These are phyloP conservation scores for Manis javanica DNA, from an alignment of 2,797 vertebrate species.

Conservation along the genomic window DNA sequence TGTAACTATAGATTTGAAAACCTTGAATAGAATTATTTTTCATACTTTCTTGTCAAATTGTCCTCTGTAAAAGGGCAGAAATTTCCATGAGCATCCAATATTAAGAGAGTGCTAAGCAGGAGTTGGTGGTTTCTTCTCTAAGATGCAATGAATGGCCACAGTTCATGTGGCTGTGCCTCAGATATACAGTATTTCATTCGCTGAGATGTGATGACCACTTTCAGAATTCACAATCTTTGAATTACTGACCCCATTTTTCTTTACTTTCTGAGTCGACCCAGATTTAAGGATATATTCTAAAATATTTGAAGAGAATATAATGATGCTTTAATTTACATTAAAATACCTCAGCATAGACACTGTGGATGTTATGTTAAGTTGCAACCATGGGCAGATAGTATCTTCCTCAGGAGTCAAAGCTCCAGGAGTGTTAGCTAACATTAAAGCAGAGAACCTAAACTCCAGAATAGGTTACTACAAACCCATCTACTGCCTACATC, in stretches of 20 bases:
- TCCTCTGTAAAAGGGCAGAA: not conserved
- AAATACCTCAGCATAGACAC: not conserved
- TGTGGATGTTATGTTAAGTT: not conserved
- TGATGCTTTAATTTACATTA: constrained; percentile 28
- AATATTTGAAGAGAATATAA: constrained; percentile 17
- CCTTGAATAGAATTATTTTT: not conserved
- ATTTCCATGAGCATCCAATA: not conserved
- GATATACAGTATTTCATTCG: not conserved
- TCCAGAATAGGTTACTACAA: not conserved
- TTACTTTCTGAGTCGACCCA: constrained; percentile 41
- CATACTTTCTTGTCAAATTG: not conserved
- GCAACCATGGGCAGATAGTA: not conserved
- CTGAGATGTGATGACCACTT: constrained; percentile 3
- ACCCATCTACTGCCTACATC: not conserved
- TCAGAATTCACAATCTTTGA: constrained; percentile 43
- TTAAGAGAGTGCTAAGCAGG: not conserved
- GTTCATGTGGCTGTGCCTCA: not conserved
- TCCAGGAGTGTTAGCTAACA: not conserved
- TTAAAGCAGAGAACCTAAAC: not conserved
- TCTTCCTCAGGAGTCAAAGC: not conserved
- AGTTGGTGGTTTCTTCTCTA: not conserved
- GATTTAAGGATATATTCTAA: constrained; percentile 23
- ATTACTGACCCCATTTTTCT: constrained; percentile 45
- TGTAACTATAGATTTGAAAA: not conserved
- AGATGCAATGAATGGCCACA: not conserved